A percentile compares a stretch with the other conserved stretches of the same genome.
Evolutionary conservation across 2,888 invertebrate genomes (phyloP).

Genomic region (Drosophila diplacantha): DNA sequence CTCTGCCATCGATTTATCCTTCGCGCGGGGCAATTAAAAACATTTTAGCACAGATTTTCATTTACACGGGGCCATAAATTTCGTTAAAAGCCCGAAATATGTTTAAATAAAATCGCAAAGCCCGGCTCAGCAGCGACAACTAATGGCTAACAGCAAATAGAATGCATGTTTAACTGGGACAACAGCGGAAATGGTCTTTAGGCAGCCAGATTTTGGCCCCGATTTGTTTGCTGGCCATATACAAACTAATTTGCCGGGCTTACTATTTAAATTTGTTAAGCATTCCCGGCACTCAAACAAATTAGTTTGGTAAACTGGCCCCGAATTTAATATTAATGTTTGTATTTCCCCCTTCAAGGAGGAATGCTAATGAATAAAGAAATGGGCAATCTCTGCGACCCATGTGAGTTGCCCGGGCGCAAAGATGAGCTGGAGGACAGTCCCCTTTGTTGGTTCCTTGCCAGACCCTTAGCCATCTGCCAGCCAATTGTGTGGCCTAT

Average conservation of each 20-base stretch:
- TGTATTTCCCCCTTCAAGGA: slow-evolving; percentile 35
- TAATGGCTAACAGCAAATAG: slow-evolving; percentile 32
- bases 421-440: slow-evolving; percentile 24
- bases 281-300: slow-evolving; percentile 40
- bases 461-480: slow-evolving; percentile 61
- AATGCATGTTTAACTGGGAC: slow-evolving; percentile 34
- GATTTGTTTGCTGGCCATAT: slow-evolving; percentile 36
- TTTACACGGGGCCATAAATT: slow-evolving; percentile 44
- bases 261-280: slow-evolving; percentile 48
- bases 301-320: slow-evolving; percentile 36
- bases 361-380: slow-evolving; percentile 58
- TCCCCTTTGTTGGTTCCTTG: slow-evolving; percentile 45
- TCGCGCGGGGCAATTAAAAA: slow-evolving; percentile 40
- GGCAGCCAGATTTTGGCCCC: slow-evolving; percentile 9
- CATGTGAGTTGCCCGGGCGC: slow-evolving; percentile 13
- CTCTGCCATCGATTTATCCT: slow-evolving; percentile 26
- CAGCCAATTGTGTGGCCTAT: slow-evolving; percentile 65
- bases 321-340: slow-evolving; percentile 58
- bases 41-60: slow-evolving; percentile 40
- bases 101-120: slow-evolving; percentile 49
- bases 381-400: slow-evolving; percentile 20
- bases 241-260: slow-evolving; percentile 44
- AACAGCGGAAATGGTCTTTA: slow-evolving; percentile 33
- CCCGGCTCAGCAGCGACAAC: slow-evolving; percentile 33
- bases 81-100: slow-evolving; percentile 31